Percentiles rank a stretch among this genome's conserved stretches.
Conservation (phyloP, 2,888 invertebrate genomes). For the Cephonodes hylas region DNA sequence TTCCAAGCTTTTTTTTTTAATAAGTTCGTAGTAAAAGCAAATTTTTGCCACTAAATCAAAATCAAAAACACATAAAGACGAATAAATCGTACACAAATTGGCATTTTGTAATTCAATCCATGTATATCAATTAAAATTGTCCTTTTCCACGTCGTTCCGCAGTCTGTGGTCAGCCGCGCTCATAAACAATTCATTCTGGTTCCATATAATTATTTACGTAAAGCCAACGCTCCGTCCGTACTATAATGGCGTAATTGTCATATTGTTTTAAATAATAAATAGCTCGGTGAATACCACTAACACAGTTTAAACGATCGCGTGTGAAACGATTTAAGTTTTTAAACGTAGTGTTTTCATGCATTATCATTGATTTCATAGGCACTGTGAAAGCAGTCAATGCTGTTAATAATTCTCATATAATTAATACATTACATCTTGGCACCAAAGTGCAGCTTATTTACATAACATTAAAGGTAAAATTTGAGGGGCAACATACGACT, state of each 20-base stretch:
- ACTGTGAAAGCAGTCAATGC: too few species aligned
- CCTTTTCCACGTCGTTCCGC: background rate
- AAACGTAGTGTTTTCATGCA: background rate
- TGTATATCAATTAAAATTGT: background rate
- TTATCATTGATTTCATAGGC: background rate
- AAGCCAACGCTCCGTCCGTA: slow-evolving; percentile 37
- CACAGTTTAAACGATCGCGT: slow-evolving; percentile 43
- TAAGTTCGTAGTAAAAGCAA: too few species aligned
- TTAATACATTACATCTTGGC: too few species aligned
- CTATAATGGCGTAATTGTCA: slow-evolving; percentile 39
- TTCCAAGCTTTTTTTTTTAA: too few species aligned
- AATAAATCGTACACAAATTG: background rate
- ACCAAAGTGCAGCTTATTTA: too few species aligned
- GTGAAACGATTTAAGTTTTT: slow-evolving; percentile 18
- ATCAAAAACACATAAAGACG: background rate
- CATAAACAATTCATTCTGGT: slow-evolving; percentile 57
- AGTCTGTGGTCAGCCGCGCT: slow-evolving; percentile 12
- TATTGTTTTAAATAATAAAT: slow-evolving; percentile 63
- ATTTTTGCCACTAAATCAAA: too few species aligned
- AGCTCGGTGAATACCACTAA: slow-evolving; percentile 46
- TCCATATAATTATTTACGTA: slow-evolving; percentile 65
- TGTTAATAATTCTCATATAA: too few species aligned
- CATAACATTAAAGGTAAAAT: too few species aligned
- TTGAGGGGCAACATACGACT: too few species aligned
- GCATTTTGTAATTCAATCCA: background rate